A percentile compares a stretch with the other conserved stretches of the same genome.
These are phyloP conservation scores for Agelaius tricolor DNA, from an alignment of 2,113 vertebrate genomes.

Conservation along the genomic window DNA sequence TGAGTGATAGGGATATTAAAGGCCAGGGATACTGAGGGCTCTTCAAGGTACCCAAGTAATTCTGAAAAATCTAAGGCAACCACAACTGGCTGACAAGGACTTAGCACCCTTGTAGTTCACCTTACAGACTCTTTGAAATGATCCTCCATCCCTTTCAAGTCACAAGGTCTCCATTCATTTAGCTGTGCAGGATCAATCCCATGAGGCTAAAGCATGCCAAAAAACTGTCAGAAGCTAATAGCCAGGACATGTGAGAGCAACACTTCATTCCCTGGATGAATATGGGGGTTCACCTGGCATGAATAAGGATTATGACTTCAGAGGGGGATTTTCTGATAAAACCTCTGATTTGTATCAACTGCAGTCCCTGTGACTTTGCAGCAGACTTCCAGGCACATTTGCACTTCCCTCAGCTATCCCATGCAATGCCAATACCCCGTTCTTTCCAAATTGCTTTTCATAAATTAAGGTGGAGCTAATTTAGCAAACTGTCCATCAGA, in stretches of 20 bases:
- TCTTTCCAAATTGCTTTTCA: neutral
- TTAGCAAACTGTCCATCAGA: neutral
- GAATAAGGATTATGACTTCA: neutral
- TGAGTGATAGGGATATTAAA: neutral
- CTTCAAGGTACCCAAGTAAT: neutral
- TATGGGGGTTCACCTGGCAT: neutral
- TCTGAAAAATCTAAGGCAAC: constrained; percentile 8
- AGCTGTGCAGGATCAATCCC: neutral
- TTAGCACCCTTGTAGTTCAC: neutral
- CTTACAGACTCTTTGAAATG: neutral
- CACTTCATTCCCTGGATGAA: neutral
- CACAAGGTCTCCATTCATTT: neutral
- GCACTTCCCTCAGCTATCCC: neutral
- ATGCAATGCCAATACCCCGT: neutral
- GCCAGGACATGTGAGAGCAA: neutral
- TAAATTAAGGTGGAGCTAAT: neutral
- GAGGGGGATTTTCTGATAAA: neutral
- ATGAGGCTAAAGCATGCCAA: neutral
- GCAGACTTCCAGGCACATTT: neutral
- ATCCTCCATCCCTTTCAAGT: neutral
- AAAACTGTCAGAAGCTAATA: neutral
- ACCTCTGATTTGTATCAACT: neutral
- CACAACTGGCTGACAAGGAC: neutral
- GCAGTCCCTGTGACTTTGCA: neutral
- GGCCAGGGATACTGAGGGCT: neutral